phyloP scores from a whole-genome alignment of 1,140 invertebrate species.

The Trichoplusia ni region DNA sequence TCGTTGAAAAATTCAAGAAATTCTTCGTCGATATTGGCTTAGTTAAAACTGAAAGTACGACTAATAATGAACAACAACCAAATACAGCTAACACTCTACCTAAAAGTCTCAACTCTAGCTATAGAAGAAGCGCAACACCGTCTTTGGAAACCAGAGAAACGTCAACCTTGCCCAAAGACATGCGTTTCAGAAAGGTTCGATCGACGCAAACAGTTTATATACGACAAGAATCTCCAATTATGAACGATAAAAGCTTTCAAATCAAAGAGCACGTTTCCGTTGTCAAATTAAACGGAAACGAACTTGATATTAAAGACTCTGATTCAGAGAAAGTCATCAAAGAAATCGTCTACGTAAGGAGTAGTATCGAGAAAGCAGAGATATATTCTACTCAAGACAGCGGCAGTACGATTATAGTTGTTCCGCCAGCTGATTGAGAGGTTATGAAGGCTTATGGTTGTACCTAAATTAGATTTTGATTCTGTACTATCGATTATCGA shows the following conservation, averaged over 20 bases:
- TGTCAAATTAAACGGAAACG: slow-evolving; percentile 68
- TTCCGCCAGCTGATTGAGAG: slow-evolving; percentile 73
- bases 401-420: slow-evolving; percentile 73
- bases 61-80: slow-evolving; percentile 19
- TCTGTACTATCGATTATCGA: background rate
- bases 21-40: slow-evolving; percentile 74
- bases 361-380: slow-evolving; percentile 62
- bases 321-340: slow-evolving; percentile 56
- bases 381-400: slow-evolving; percentile 66
- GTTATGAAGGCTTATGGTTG: background rate
- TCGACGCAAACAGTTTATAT: slow-evolving; percentile 74
- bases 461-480: background rate
- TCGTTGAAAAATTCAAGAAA: slow-evolving; percentile 75
- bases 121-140: slow-evolving; percentile 55
- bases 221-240: slow-evolving; percentile 16
- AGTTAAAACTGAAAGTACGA: slow-evolving; percentile 55
- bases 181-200: slow-evolving; percentile 71
- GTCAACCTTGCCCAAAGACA: slow-evolving; percentile 73
- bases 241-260: slow-evolving; percentile 40
- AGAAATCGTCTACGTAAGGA: slow-evolving; percentile 64
- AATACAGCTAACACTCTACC: slow-evolving; percentile 55
- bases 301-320: slow-evolving; percentile 58
- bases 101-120: slow-evolving; percentile 65
- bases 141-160: slow-evolving; percentile 55
- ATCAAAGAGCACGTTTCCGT: slow-evolving; percentile 68